These are phyloP conservation scores for Drosophila sp. DNA, from an alignment of 1,140 invertebrate species.

Conservation along the genomic window DNA sequence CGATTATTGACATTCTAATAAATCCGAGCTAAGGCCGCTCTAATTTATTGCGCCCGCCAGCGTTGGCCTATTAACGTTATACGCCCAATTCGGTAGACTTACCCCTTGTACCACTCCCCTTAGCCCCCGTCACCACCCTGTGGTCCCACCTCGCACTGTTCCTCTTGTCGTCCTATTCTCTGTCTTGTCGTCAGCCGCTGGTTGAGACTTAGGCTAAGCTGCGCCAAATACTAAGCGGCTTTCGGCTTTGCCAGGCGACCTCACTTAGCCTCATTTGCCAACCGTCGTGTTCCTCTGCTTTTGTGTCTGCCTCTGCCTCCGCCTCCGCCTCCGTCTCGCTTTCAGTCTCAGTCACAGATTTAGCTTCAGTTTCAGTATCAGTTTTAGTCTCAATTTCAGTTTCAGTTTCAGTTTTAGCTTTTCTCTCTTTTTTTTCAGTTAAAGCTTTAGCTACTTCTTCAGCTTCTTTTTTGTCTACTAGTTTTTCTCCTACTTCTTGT, in stretches of 20 bases:
- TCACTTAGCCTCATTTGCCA: conserved; percentile 37
- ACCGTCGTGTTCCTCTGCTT: background rate
- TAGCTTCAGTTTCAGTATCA: background rate
- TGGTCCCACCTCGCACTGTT: too few species aligned
- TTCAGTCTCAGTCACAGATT: background rate
- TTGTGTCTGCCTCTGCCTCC: background rate
- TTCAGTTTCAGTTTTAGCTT: conserved; percentile 3
- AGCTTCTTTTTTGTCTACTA: too few species aligned
- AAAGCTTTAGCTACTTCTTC: too few species aligned
- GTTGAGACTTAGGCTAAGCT: conserved; percentile 37
- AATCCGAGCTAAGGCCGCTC: conserved; percentile 62
- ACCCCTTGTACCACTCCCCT: background rate
- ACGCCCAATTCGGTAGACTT: conserved; percentile 18
- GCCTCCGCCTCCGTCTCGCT: background rate
- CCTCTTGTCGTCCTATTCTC: background rate
- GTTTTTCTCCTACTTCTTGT: too few species aligned
- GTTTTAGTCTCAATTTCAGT: conserved; percentile 1
- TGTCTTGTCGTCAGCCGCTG: background rate
- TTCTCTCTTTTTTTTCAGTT: background rate
- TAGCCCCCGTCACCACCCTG: too few species aligned
- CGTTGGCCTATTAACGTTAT: conserved; percentile 56
- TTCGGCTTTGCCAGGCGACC: conserved; percentile 31
- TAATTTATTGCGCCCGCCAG: conserved; percentile 67
- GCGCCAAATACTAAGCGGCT: conserved; percentile 48
- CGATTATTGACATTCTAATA: conserved; percentile 72